phyloP scores from a whole-genome alignment of 2,797 vertebrate genomes.

The Anisognathus igniventris region DNA sequence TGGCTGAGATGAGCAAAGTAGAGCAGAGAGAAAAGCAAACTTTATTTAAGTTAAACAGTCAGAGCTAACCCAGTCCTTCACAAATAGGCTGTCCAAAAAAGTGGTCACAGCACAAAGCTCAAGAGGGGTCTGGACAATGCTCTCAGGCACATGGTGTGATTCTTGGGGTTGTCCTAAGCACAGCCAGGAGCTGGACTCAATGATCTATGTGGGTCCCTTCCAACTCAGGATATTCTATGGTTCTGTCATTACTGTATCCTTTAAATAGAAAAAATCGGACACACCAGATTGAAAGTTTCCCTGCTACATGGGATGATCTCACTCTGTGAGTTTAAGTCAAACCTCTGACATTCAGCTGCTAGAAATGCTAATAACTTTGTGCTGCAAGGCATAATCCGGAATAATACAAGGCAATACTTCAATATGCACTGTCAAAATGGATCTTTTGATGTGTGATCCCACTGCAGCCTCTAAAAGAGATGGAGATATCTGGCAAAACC shows the following conservation, averaged over 20 bases:
- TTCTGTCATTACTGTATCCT: neutral
- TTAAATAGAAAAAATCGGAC: neutral
- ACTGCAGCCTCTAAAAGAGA: neutral
- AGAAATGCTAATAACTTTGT: slow-evolving; percentile 1
- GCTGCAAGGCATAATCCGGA: neutral
- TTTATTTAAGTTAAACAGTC: neutral
- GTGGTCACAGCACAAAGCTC: neutral
- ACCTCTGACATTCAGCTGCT: neutral
- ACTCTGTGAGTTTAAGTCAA: neutral
- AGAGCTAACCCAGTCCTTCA: neutral
- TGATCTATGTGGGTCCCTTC: neutral
- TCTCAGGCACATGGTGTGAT: neutral
- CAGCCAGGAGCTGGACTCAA: neutral
- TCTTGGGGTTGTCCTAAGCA: neutral
- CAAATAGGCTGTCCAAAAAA: neutral
- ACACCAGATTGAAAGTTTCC: neutral
- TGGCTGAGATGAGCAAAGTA: neutral
- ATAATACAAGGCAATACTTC: neutral
- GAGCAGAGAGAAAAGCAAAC: neutral
- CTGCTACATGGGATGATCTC: neutral
- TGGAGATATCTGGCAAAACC: neutral
- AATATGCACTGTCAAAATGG: slow-evolving; percentile 7
- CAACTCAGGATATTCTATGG: neutral
- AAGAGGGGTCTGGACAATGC: neutral
- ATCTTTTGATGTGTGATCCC: slow-evolving; percentile 18